Evolutionary conservation across 2,888 invertebrate species (phyloP), one percentile per base, ranked within the genome.

Genomic region (Chironomus riparius): DNA sequence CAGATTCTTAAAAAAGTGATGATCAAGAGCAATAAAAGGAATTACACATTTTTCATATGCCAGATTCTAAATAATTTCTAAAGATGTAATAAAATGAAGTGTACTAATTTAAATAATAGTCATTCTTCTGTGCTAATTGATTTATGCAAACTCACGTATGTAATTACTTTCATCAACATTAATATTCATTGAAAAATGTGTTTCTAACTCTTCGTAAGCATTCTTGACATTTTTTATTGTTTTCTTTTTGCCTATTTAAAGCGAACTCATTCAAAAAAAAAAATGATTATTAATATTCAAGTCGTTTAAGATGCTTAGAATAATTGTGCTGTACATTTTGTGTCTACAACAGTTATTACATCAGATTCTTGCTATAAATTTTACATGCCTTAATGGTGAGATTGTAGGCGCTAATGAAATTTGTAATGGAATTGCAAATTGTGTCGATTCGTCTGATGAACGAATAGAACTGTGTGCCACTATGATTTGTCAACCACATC

Each of bases 391-490:
- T 5, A 79, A 80, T 77, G 80, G 80, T 3, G 77, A 50, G 15
- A 65, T 56, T 56, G 79, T 79, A 21, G 71, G 78, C 47, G 69
- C 79, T n/a, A 77, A 75, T 62, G 62, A 77, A 15, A 77, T 80
- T 4, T 80, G 80, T 65, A 77, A 80, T 76, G 80, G 80, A 6
- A 18, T 47, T 38, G 62, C 62, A 2, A 77, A 80, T 77, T 80
- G 80, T 78, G 69, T 77, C 7, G 80, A 80, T 78, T 78, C 78
- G 4, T 80, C 80, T 1, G 80, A 80, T 78, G 80, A 80, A 77
- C 74, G 77, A 12, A 77, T 77, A 76, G 78, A 78, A 47, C 76
- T 80, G 6, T 80, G 80, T 77, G 77, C 78, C 68, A 61, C 61
- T 2, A 76, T 74, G 65, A 80, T 80, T 12, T 81, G 81, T 76